phyloP scores from a whole-genome alignment of 2,888 invertebrate species.

The Archaeoteleia sp. region DNA sequence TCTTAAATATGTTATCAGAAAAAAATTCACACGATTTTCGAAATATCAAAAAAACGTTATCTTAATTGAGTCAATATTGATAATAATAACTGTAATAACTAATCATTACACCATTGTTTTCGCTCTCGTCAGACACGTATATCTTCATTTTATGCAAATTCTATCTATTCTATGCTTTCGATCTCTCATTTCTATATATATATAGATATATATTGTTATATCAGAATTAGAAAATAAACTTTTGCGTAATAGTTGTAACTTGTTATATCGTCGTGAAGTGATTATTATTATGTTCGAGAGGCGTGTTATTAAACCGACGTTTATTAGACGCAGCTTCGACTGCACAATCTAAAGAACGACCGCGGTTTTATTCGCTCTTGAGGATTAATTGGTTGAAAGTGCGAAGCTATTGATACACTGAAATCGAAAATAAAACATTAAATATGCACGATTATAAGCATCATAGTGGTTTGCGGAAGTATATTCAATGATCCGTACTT shows the following conservation, averaged over 20 bases:
- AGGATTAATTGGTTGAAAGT: constrained; percentile 14
- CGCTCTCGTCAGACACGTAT: too few species aligned
- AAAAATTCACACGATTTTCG: too few species aligned
- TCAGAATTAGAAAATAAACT: constrained; percentile 9
- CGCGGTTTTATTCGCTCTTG: constrained; percentile 1
- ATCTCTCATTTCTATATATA: too few species aligned
- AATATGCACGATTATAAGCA: neutral
- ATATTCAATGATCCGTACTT: too few species aligned
- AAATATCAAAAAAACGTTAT: too few species aligned
- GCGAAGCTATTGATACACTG: constrained; percentile 1
- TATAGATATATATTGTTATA: constrained; percentile 4
- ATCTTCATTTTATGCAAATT: constrained; percentile 8
- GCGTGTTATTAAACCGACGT: constrained; percentile 24
- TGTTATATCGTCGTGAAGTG: constrained; percentile 7
- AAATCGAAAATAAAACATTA: too few species aligned
- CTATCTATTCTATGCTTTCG: too few species aligned
- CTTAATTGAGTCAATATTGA: too few species aligned
- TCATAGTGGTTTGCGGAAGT: neutral
- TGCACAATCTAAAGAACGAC: constrained; percentile 2
- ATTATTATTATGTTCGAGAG: constrained; percentile 28
- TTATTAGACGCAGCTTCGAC: constrained; percentile 10
- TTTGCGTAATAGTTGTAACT: constrained; percentile 7
- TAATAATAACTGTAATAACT: too few species aligned
- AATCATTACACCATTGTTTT: too few species aligned
- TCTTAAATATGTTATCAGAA: too few species aligned